phyloP scores from a whole-genome alignment of 2,888 invertebrate genomes.

The Drosophila mayaguana region DNA sequence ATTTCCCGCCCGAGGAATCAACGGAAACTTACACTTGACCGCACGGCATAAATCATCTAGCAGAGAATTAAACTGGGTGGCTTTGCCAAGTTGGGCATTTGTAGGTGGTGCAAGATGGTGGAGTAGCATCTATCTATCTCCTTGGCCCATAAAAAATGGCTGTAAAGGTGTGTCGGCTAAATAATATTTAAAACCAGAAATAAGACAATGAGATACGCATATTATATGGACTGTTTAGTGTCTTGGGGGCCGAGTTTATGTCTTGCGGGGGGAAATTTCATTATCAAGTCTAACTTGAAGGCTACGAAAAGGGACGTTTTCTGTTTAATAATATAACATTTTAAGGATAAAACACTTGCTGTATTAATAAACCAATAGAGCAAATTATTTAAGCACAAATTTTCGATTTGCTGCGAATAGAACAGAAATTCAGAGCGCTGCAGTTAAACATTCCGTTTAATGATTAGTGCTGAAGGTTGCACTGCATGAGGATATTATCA shows the following conservation, averaged over 20 bases:
- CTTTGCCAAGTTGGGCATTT: not conserved
- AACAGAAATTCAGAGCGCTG: no score
- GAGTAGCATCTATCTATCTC: slow-evolving; percentile 53
- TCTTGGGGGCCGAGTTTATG: not conserved
- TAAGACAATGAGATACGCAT: slow-evolving; percentile 65
- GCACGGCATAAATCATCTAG: slow-evolving; percentile 73
- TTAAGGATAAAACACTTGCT: no score
- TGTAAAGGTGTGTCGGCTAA: slow-evolving; percentile 64
- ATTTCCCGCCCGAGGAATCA: slow-evolving; percentile 68
- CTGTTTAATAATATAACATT: not conserved
- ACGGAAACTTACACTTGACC: slow-evolving; percentile 78
- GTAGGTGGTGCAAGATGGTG: slow-evolving; percentile 6
- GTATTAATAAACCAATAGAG: not conserved
- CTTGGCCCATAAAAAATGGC: slow-evolving; percentile 61
- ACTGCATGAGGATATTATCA: no score
- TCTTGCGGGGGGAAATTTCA: not conserved
- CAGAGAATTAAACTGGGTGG: slow-evolving; percentile 31
- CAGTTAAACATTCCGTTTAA: no score
- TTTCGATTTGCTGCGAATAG: no score
- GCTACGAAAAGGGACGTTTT: not conserved
- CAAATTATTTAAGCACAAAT: not conserved
- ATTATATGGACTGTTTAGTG: slow-evolving; percentile 28
- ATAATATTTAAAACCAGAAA: slow-evolving; percentile 76
- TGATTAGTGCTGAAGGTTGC: no score
- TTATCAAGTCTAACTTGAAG: not conserved